Evolutionary conservation across 1,140 invertebrate genomes (phyloP), one percentile per base, ranked within the genome.

Genomic region (Drosophila nasuta): DNA sequence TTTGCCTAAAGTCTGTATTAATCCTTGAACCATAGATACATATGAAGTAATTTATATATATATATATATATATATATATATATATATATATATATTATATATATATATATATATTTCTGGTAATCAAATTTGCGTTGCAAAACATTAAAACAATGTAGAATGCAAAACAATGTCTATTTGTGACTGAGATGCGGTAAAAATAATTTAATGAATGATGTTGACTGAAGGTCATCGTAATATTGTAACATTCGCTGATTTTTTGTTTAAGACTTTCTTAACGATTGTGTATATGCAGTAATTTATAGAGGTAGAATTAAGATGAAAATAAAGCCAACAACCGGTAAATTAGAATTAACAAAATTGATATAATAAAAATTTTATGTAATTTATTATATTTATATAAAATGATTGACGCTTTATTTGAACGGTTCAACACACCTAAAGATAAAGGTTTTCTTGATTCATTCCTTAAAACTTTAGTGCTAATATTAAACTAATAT

Each of bases 381-480:
- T 85, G 82, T 91, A 91, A 88, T 85, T 91, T 91, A 91, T 75
- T 79, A 88, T 91, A 82, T 83, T 83, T 87, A 88, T 87, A 88
- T 77, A 91, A 87, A 91, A 79, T 75, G 74, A 91, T 91, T 81
- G 81, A 86, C 86, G 76, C 83, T 81, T 81, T 82, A 67, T 86
- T 81, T 81, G 71, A 86, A 82, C 82, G 76, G 74, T 74, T 82
- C 73, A 82, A 77, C 67, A 90, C 73, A 68, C 81, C 82, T 80
- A 77, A 78, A 88, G 82, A 75, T 71, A 91, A 91, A 79, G 81
- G 64, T 75, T 83, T 88, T 79, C 88, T 91, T 79, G 67, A 82
- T 87, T 86, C 90, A 91, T 91, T 91, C 90, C 90, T 90, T 91
- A 81, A 79, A 91, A 80, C 75, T 87, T 82, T 82, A 87, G 82